These are phyloP conservation scores for Patella depressa DNA, from an alignment of 2,888 invertebrate genomes.

Conservation along the genomic window DNA sequence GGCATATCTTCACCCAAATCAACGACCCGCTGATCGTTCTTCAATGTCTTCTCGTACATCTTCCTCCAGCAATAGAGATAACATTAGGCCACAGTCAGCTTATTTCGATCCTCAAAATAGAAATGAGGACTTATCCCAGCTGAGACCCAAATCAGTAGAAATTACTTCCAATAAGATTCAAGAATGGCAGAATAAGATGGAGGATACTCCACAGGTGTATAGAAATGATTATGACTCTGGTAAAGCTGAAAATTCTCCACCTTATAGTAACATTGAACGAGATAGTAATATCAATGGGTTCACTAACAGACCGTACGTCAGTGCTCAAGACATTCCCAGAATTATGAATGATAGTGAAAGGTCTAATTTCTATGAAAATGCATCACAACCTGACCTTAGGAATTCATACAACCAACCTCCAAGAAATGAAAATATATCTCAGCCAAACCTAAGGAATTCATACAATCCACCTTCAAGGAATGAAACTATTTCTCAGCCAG, in stretches of 20 bases:
- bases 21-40: slow-evolving; percentile 39
- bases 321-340: slow-evolving; percentile 61
- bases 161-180: slow-evolving; percentile 52
- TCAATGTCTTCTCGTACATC: slow-evolving; percentile 50
- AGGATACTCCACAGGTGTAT: slow-evolving; percentile 32
- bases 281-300: slow-evolving; percentile 14
- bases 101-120: slow-evolving; percentile 50
- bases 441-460: no score
- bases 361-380: slow-evolving; percentile 65
- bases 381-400: slow-evolving; percentile 52
- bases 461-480: no score
- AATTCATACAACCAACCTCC: slow-evolving; percentile 59
- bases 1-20: slow-evolving; percentile 26
- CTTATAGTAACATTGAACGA: slow-evolving; percentile 43
- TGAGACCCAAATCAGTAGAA: slow-evolving; percentile 60
- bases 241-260: slow-evolving; percentile 19
- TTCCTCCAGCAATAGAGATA: slow-evolving; percentile 45
- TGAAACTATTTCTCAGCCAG: slow-evolving; percentile 40
- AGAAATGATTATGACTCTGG: background rate
- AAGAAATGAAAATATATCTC: no score
- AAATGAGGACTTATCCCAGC: slow-evolving; percentile 42
- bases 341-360: slow-evolving; percentile 59
- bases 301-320: slow-evolving; percentile 15
- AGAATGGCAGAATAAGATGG: slow-evolving; percentile 62
- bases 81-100: slow-evolving; percentile 59